Evolutionary conservation across 2,113 vertebrate genomes (phyloP).

Genomic region (Polypterus bichir): DNA sequence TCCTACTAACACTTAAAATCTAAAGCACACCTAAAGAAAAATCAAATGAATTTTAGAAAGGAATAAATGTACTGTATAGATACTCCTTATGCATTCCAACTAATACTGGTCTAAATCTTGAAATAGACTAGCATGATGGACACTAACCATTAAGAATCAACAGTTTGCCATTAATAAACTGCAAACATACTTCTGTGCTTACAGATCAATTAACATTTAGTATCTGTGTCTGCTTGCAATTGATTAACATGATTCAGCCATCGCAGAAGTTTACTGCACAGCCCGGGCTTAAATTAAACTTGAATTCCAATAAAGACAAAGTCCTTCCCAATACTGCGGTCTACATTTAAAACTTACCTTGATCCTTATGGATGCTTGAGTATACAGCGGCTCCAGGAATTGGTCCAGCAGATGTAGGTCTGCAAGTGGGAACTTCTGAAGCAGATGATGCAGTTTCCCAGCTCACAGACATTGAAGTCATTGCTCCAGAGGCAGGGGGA

Average conservation of each 20-base stretch:
- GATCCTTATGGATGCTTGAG: slow-evolving; percentile 65
- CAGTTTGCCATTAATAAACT: not conserved
- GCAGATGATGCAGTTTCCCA: slow-evolving; percentile 63
- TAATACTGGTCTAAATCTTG: too few species aligned
- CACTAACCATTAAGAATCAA: not conserved
- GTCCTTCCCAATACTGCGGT: not conserved
- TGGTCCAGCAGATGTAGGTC: slow-evolving; percentile 61
- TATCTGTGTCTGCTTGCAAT: too few species aligned
- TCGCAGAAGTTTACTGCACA: not conserved
- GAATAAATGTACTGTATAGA: too few species aligned
- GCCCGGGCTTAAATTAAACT: not conserved
- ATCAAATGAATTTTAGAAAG: too few species aligned
- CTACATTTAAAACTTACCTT: slow-evolving; percentile 42
- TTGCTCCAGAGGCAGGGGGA: slow-evolving; percentile 67
- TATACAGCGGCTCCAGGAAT: slow-evolving; percentile 74
- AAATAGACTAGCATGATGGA: too few species aligned
- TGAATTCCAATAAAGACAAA: not conserved
- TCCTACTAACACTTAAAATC: not conserved
- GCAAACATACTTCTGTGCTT: not conserved
- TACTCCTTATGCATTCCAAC: too few species aligned
- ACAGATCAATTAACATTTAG: not conserved
- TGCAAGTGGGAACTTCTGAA: slow-evolving; percentile 61
- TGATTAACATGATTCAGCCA: too few species aligned
- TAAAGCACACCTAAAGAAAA: not conserved
- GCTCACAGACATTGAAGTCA: slow-evolving; percentile 71